Percentiles rank a stretch among this genome's conserved stretches.
phyloP scores from a whole-genome alignment of 2,113 vertebrate species.

The Onychorhynchus coronatus region DNA sequence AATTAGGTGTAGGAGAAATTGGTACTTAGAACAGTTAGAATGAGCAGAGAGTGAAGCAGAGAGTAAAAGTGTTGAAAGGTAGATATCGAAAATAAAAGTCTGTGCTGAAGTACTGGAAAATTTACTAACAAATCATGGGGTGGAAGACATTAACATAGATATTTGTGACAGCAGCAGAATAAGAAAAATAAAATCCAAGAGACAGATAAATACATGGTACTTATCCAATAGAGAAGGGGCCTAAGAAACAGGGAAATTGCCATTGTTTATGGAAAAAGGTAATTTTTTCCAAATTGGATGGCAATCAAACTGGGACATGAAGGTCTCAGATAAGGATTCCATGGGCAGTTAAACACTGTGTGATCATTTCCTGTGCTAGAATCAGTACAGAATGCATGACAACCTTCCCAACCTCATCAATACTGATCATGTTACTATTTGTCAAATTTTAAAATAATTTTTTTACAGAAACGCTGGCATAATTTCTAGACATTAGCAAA shows the following conservation, averaged over 20 bases:
- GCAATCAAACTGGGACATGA: background rate
- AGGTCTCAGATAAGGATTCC: background rate
- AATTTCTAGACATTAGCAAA: background rate
- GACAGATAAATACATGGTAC: rapidly evolving
- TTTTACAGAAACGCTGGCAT: background rate
- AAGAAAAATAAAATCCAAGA: background rate
- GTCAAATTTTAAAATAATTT: background rate
- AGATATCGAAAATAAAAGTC: background rate
- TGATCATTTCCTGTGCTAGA: background rate
- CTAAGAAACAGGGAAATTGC: background rate
- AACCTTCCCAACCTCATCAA: background rate
- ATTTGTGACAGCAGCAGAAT: background rate
- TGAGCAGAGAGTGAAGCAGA: background rate
- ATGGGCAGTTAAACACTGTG: background rate
- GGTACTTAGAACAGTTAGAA: background rate
- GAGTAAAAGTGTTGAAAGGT: background rate
- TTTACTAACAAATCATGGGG: background rate
- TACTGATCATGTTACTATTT: background rate
- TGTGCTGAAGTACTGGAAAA: background rate
- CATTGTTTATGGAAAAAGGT: background rate
- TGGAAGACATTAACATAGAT: background rate
- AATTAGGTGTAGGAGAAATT: background rate
- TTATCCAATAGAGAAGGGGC: background rate
- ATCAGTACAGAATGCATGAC: background rate
- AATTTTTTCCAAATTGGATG: background rate